phyloP scores from a whole-genome alignment of 2,113 vertebrate genomes.

The Upupa epops region DNA sequence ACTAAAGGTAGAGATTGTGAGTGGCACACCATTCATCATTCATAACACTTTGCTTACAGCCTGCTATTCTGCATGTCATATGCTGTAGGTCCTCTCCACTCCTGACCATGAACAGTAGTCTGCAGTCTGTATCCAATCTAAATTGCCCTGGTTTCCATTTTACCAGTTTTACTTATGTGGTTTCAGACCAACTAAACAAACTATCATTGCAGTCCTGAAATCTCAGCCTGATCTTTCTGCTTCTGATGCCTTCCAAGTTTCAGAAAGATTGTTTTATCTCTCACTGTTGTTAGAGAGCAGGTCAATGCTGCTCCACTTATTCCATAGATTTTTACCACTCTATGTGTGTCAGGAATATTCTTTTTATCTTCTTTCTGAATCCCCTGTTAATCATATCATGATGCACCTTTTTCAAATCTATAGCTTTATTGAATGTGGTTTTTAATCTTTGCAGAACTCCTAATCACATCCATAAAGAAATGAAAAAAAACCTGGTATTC shows the following conservation, averaged over 20 bases:
- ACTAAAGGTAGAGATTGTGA: constrained; percentile 34
- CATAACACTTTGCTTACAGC: constrained; percentile 33
- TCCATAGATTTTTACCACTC: constrained; percentile 37
- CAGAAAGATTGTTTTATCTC: constrained; percentile 46
- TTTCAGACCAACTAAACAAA: constrained; percentile 47
- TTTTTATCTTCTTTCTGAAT: constrained; percentile 61
- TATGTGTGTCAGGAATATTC: constrained; percentile 47
- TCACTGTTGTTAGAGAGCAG: constrained; percentile 35
- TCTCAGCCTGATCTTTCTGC: constrained; percentile 23
- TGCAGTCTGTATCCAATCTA: constrained; percentile 39
- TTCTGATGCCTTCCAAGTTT: constrained; percentile 25
- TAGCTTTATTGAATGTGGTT: constrained; percentile 57
- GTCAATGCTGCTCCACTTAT: constrained; percentile 20
- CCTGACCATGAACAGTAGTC: constrained; percentile 32
- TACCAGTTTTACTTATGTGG: constrained; percentile 28
- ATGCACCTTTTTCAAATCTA: constrained; percentile 47
- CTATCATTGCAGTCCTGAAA: constrained; percentile 38
- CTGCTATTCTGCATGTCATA: constrained; percentile 52
- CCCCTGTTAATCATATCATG: constrained; percentile 58
- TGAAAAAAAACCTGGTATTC: constrained; percentile 53
- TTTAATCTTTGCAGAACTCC: constrained; percentile 66
- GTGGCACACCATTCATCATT: constrained; percentile 41
- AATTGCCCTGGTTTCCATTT: constrained; percentile 54
- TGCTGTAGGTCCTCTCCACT: background rate
- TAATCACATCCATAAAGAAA: constrained; percentile 61